Evolutionary conservation across 2,888 invertebrate genomes (phyloP).

Genomic region (Cabera pusaria): DNA sequence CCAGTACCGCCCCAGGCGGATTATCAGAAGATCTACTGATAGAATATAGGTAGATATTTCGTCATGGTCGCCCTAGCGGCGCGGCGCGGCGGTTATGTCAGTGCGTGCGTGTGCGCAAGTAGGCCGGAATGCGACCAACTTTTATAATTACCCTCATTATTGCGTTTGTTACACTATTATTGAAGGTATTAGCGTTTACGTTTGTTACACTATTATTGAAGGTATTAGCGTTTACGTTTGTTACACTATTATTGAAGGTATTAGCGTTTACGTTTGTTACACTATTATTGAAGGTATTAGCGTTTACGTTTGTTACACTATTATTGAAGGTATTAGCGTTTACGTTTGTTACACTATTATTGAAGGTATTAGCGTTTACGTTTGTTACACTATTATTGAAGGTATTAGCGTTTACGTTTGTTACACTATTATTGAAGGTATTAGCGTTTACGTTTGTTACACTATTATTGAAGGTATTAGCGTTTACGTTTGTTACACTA

Average conservation of each 20-base stretch:
- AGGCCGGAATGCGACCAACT: conserved; percentile 52
- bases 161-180: conserved; percentile 38
- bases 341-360: conserved; percentile 38
- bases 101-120: conserved; percentile 38
- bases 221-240: conserved; percentile 37
- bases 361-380: conserved; percentile 32
- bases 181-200: conserved; percentile 22
- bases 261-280: conserved; percentile 40
- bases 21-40: too few relatives aligned
- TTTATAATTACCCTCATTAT: conserved; percentile 52
- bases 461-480: conserved; percentile 31
- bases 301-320: conserved; percentile 39
- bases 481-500: conserved; percentile 39
- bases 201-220: conserved; percentile 34
- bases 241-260: conserved; percentile 34
- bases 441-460: conserved; percentile 40
- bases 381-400: conserved; percentile 37
- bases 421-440: conserved; percentile 34
- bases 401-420: conserved; percentile 37
- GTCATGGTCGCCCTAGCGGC: conserved; percentile 40
- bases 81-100: conserved; percentile 40
- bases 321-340: conserved; percentile 31
- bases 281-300: conserved; percentile 31
- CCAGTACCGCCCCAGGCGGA: too few relatives aligned
- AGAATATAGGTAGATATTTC: too few relatives aligned